Conservation (phyloP, 2,113 vertebrate species). For the Coracopsis vasa region DNA sequence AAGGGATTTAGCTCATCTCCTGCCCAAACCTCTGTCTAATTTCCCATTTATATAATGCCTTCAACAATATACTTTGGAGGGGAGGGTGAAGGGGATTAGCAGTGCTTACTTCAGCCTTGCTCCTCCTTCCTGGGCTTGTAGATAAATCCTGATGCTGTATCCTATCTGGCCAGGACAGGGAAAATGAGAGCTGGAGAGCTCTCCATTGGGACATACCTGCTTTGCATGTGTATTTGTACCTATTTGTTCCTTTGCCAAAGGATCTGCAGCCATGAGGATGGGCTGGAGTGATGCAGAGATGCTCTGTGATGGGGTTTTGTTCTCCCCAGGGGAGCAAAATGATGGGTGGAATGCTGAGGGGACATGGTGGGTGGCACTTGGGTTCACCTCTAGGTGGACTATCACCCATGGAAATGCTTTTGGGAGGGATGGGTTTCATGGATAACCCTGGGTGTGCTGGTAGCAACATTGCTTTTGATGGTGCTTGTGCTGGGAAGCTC, state of each 20-base stretch:
- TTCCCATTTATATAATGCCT: neutral
- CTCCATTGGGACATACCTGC: accelerated
- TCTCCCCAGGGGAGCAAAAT: neutral
- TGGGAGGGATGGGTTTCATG: accelerated
- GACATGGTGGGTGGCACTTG: neutral
- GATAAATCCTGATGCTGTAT: neutral
- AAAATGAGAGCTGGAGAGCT: neutral
- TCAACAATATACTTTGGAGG: neutral
- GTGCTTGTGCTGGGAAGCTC: accelerated
- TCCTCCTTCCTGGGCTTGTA: neutral
- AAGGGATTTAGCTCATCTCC: neutral
- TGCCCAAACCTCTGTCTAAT: neutral
- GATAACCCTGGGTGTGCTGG: neutral
- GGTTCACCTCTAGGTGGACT: neutral
- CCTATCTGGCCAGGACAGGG: neutral
- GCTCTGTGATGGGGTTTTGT: accelerated
- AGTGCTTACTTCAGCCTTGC: neutral
- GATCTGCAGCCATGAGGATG: accelerated
- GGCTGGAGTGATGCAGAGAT: neutral
- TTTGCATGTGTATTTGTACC: neutral
- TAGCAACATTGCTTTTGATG: accelerated
- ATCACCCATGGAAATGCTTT: neutral
- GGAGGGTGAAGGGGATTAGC: neutral
- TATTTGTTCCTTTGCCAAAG: neutral
- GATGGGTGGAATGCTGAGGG: neutral